Evolutionary conservation across 2,797 vertebrate species (phyloP).

Genomic region (Astyanax mexicanus): DNA sequence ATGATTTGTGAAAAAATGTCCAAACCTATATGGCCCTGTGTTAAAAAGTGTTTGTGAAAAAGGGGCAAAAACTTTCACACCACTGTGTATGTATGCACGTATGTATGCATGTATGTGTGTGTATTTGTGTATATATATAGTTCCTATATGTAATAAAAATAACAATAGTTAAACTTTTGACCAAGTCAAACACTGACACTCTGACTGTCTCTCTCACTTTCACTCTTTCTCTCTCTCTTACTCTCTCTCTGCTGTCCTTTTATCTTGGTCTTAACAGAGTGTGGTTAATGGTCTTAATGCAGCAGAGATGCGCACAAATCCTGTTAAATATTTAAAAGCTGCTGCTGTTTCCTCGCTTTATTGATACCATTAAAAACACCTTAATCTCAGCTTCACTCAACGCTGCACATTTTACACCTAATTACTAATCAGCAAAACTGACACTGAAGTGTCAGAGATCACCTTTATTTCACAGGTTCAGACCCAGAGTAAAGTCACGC

Average conservation of each 20-base stretch:
- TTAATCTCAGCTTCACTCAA: neutral
- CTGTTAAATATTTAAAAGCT: constrained; percentile 5
- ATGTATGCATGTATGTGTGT: no score
- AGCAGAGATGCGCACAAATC: neutral
- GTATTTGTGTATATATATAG: no score
- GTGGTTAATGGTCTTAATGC: neutral
- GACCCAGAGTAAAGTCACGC: no score
- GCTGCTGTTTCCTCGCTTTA: neutral
- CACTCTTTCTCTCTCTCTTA: no score
- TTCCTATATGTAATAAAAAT: no score
- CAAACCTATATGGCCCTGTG: no score
- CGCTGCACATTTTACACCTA: neutral
- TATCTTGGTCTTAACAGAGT: neutral
- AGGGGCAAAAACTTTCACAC: no score
- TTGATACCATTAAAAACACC: neutral
- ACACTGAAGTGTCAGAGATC: neutral
- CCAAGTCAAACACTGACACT: no score
- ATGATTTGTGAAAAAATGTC: no score
- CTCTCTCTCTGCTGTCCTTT: neutral
- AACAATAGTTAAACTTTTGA: no score
- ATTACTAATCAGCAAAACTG: neutral
- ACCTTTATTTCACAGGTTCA: neutral
- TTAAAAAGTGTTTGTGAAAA: no score
- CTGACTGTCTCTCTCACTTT: neutral
- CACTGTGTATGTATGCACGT: no score